Evolutionary conservation across 2,797 vertebrate species (phyloP).

Genomic region (Schizothorax lantsangensis): DNA sequence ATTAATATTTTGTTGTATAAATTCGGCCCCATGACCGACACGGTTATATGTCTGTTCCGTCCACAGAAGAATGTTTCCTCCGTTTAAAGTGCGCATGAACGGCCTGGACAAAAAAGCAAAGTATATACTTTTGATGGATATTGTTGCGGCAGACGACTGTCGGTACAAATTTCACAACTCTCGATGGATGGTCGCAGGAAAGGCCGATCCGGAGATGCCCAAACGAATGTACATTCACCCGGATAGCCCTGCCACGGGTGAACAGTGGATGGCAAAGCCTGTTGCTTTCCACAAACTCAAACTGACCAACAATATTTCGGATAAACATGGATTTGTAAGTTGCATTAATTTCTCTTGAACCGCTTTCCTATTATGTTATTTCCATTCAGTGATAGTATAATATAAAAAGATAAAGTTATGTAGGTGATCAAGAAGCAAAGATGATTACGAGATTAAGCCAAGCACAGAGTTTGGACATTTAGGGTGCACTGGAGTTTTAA

Average conservation of each 20-base stretch:
- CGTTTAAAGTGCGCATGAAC: slow-evolving; percentile 93
- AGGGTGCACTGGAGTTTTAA: neutral
- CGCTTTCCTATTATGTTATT: neutral
- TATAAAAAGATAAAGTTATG: neutral
- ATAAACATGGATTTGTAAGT: slow-evolving; percentile 99
- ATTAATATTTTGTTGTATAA: neutral
- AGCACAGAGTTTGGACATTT: neutral
- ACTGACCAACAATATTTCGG: slow-evolving; percentile 96
- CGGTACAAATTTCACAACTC: slow-evolving; percentile 98
- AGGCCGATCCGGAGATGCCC: slow-evolving; percentile 98
- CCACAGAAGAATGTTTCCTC: slow-evolving; percentile 95
- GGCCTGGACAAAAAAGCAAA: slow-evolving; percentile 93
- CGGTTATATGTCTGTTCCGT: slow-evolving; percentile 32
- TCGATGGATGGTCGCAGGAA: slow-evolving; percentile 93
- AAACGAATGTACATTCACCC: slow-evolving; percentile 99
- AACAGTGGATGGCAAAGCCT: slow-evolving; percentile 98
- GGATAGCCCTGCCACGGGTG: slow-evolving; percentile 94
- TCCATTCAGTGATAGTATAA: neutral
- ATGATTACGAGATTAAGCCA: neutral
- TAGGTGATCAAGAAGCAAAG: slow-evolving; percentile 17
- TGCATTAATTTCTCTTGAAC: neutral
- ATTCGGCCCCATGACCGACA: neutral
- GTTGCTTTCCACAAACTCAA: slow-evolving; percentile 98
- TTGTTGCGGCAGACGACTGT: slow-evolving; percentile 94
- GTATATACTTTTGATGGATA: slow-evolving; percentile 97